Base-by-base conservation (phyloP, 2,888 invertebrate species). In the Cephus spinipes region DNA sequence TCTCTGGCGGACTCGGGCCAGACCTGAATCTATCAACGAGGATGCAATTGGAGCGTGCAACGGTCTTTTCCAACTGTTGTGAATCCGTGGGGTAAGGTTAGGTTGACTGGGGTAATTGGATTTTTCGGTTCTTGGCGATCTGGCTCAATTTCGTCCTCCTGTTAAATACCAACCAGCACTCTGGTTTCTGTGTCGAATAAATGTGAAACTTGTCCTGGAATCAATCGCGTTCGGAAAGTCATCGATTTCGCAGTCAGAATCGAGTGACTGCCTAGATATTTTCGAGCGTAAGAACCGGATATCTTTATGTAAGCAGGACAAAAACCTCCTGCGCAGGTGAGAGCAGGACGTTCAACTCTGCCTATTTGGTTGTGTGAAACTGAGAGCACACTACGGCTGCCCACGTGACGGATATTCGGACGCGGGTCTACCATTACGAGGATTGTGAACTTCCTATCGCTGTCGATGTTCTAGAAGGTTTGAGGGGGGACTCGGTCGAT, bases 251-350 rank as follows among this genome's bases (percentile, higher is more conserved):
- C 33, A 33, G 33, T 15, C 55, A 32, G 15, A 68, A 74, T 75
- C 69, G 36, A 73, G 73, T 4, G 11, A 68, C 36, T 32, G 23
- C 35, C 76, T 15, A 69, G 31, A 74, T 35, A 23, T 36, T 74
- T 74, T 74, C 71, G 71, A 77, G 74, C 55, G 75, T 78, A 78
- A 75, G 78, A 78, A 78, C 78, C 78, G 78, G 78, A 78, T 78
- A 75, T 78, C 75, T 78, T 75, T 78, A 78, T 78, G 78, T 78
- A 78, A 78, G 75, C 78, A 75, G 78, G 78, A 78, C 78, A 78
- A 78, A 78, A 78, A 78, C 78, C 78, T 71, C 71, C 71, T 75
- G 78, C 78, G 78, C 78, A 78, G 78, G 78, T 78, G 78, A 78
- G 78, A 75, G 78, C 75, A 78, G 78, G 78, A 78, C 78, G 75